These are phyloP conservation scores for Xanthia togata DNA, from an alignment of 2,888 invertebrate species.

Conservation along the genomic window DNA sequence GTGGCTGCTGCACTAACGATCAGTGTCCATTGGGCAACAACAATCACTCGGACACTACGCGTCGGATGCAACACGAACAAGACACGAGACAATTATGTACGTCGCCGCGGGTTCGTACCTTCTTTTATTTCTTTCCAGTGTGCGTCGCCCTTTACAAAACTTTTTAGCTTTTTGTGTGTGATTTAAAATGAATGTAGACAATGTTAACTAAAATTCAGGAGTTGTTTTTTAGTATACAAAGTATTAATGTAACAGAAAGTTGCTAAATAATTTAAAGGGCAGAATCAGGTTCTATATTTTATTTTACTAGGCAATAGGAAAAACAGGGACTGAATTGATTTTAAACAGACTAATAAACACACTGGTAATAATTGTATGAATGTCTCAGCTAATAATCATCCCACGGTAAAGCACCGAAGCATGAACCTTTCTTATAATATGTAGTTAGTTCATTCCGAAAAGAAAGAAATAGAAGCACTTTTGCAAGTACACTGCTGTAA, in stretches of 20 bases:
- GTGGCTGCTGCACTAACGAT: constrained; percentile 64
- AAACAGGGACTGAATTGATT: neutral
- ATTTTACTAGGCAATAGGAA: neutral
- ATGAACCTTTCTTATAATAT: neutral
- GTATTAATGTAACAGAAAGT: neutral
- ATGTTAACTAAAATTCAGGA: constrained; percentile 61
- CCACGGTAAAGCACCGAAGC: neutral
- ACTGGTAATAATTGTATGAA: neutral
- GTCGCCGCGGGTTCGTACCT: constrained; percentile 70
- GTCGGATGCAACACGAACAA: constrained; percentile 73
- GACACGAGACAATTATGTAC: constrained; percentile 77
- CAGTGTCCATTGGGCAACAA: constrained; percentile 69
- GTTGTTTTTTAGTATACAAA: constrained; percentile 55
- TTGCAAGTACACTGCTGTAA: neutral
- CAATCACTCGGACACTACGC: constrained; percentile 73
- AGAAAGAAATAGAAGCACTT: neutral
- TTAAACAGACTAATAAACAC: neutral
- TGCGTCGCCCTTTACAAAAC: constrained; percentile 65
- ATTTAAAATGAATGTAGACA: constrained; percentile 70
- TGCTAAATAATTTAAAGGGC: neutral
- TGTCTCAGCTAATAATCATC: neutral
- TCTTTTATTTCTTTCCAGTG: constrained; percentile 68
- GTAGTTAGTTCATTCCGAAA: neutral
- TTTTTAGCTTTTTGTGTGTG: constrained; percentile 71
- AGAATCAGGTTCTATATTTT: neutral